phyloP scores from a whole-genome alignment of 2,797 vertebrate species.

The Miichthys miiuy region DNA sequence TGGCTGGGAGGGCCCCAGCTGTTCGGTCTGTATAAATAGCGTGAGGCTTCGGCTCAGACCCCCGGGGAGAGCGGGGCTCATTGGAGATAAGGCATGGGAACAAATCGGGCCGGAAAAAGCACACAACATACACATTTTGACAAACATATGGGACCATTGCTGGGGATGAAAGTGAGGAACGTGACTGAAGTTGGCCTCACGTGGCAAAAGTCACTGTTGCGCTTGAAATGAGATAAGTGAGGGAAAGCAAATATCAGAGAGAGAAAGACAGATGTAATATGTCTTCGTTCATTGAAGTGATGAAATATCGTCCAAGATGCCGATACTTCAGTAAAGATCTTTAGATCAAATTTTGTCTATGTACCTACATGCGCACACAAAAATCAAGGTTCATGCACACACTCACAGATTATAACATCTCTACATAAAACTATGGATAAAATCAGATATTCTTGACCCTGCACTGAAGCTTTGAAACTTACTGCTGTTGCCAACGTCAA shows the following conservation, averaged over 20 bases:
- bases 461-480: no score
- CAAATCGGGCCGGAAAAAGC: constrained; percentile 85
- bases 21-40: constrained; percentile 89
- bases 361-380: not conserved
- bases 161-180: constrained; percentile 79
- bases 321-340: not conserved
- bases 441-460: not conserved
- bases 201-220: constrained; percentile 70
- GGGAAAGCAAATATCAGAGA: constrained; percentile 12
- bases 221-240: constrained; percentile 56
- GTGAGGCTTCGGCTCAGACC: constrained; percentile 79
- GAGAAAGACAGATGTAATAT: not conserved
- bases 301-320: constrained; percentile 8
- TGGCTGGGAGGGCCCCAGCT: constrained; percentile 88
- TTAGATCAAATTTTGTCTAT: not conserved
- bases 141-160: constrained; percentile 88
- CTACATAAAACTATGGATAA: not conserved
- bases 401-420: not conserved
- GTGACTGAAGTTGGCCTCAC: constrained; percentile 81
- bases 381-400: not conserved
- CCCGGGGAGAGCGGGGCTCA: constrained; percentile 83
- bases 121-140: constrained; percentile 86
- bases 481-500: no score
- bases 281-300: constrained; percentile 1
- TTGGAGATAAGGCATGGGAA: constrained; percentile 83